Percentiles rank a stretch among this genome's conserved stretches.
Conservation (phyloP, 2,888 invertebrate species). For the Oscheius myriophilus region DNA sequence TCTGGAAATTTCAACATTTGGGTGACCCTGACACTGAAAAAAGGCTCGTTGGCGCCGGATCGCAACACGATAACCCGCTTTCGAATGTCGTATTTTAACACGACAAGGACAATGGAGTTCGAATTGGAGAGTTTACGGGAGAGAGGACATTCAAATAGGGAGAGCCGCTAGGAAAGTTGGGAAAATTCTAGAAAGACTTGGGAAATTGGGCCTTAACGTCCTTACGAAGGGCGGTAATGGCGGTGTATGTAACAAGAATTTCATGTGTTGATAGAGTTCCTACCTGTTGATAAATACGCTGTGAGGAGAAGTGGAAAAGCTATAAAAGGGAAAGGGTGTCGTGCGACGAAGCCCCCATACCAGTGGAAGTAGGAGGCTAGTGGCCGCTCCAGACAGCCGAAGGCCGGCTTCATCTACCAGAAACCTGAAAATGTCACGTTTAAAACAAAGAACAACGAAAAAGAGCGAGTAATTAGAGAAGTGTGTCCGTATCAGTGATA, state of each 20-base stretch:
- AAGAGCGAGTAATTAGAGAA: conserved; percentile 1
- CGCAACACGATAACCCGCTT: no score
- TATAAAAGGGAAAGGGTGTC: conserved; percentile 56
- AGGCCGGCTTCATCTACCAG: conserved; percentile 31
- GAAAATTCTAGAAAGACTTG: no score
- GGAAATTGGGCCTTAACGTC: no score
- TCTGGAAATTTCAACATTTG: no score
- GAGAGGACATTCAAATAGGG: background rate
- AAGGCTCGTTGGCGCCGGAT: no score
- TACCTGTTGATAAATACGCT: conserved; percentile 46
- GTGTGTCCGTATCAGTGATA: background rate
- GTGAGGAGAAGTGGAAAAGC: conserved; percentile 50
- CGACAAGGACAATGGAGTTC: no score
- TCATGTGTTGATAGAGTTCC: no score
- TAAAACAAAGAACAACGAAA: background rate
- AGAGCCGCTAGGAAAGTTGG: no score
- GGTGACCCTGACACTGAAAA: conserved; percentile 20
- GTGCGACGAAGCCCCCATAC: conserved; percentile 55
- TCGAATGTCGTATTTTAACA: no score
- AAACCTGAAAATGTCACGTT: background rate
- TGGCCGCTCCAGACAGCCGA: conserved; percentile 59
- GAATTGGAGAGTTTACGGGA: no score
- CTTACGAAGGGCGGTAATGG: no score
- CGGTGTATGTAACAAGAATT: no score
- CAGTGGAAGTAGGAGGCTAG: conserved; percentile 56